These are phyloP conservation scores for Desoria tigrina DNA, from an alignment of 2,888 invertebrate species.

Conservation along the genomic window DNA sequence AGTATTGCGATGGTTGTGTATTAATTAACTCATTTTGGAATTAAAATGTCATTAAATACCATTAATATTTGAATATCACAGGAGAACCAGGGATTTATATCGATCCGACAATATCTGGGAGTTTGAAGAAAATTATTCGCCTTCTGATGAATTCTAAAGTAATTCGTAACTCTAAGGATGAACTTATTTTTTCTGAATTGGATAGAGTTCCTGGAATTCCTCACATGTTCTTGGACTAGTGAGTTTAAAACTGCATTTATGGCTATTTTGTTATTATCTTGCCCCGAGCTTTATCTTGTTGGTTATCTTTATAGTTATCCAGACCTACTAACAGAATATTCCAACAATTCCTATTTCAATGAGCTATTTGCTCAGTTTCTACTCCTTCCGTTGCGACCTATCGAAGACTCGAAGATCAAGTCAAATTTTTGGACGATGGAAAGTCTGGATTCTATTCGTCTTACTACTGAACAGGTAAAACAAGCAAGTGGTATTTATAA, in stretches of 20 bases:
- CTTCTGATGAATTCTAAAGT: conserved; percentile 18
- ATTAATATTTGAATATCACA: too few species aligned
- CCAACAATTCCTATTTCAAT: conserved; percentile 87
- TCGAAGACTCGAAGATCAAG: conserved; percentile 38
- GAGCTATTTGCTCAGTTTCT: conserved; percentile 76
- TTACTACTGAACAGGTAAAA: conserved; percentile 21
- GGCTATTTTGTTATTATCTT: conserved; percentile 9
- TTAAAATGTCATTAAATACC: too few species aligned
- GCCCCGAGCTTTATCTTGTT: too few species aligned
- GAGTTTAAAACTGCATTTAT: too few species aligned
- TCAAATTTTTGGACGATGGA: conserved; percentile 39
- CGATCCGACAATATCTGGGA: conserved; percentile 13
- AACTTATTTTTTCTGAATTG: conserved; percentile 28
- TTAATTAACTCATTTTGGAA: too few species aligned
- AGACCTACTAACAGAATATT: conserved; percentile 81
- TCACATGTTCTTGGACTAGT: conserved; percentile 36
- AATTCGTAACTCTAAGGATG: neutral
- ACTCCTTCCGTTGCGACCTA: conserved; percentile 70
- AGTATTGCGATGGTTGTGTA: too few species aligned
- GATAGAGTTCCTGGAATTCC: conserved; percentile 25
- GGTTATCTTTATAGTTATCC: conserved; percentile 60
- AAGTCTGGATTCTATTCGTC: conserved; percentile 23
- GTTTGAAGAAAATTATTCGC: conserved; percentile 19
- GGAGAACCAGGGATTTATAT: conserved; percentile 37
- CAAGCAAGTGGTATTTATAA: too few species aligned